A percentile compares a stretch with the other conserved stretches of the same genome.
phyloP scores from a whole-genome alignment of 2,888 invertebrate genomes.

The Drosophila yooni region DNA sequence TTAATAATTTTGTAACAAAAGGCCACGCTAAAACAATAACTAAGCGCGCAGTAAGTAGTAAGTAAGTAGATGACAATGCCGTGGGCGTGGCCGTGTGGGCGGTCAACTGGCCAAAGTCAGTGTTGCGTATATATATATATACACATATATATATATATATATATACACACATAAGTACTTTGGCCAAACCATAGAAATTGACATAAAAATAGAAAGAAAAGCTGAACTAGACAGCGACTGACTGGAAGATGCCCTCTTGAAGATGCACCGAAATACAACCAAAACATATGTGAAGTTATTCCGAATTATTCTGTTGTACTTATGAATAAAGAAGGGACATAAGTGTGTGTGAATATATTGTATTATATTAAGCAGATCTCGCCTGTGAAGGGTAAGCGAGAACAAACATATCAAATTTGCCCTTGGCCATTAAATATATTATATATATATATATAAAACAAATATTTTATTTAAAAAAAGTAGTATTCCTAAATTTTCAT shows the following conservation, averaged over 20 bases:
- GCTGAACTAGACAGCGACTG: not conserved
- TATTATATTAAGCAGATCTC: not conserved
- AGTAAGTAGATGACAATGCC: slow-evolving; percentile 77
- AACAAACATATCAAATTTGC: not conserved
- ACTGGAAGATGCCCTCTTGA: not conserved
- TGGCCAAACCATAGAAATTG: slow-evolving; percentile 53
- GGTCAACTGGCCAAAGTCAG: slow-evolving; percentile 48
- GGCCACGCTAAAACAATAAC: slow-evolving; percentile 80
- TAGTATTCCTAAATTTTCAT: not conserved
- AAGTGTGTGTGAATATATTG: not conserved
- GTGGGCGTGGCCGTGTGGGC: slow-evolving; percentile 7
- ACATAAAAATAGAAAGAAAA: slow-evolving; percentile 36
- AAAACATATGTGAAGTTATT: not conserved
- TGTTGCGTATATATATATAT: slow-evolving; percentile 6
- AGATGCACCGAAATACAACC: not conserved
- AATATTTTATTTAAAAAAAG: too few relatives aligned
- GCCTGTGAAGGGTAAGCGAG: not conserved
- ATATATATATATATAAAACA: not conserved
- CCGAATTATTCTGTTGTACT: not conserved
- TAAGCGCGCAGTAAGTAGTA: slow-evolving; percentile 77
- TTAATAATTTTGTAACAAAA: slow-evolving; percentile 78
- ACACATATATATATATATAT: not conserved
- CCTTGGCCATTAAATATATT: too few relatives aligned
- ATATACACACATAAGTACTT: slow-evolving; percentile 50
- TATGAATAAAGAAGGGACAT: not conserved